Percentiles rank a stretch among this genome's conserved stretches.
Conservation (phyloP, 1,140 invertebrate species). For the Bombus vancouverensis region DNA sequence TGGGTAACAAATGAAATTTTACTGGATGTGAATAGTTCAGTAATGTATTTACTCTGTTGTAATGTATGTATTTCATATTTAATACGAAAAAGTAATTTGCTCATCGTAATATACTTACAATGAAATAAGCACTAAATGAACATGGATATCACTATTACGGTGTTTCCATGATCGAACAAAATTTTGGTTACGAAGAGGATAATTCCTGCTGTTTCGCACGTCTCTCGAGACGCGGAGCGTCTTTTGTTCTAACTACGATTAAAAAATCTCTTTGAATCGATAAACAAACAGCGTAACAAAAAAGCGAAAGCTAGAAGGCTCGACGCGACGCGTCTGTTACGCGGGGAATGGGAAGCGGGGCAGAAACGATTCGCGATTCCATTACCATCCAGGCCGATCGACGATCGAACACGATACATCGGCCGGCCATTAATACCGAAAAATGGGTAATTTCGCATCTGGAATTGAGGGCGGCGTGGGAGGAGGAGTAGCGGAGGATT, state of each 20-base stretch:
- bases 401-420: constrained; percentile 63
- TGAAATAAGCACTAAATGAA: no score
- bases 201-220: background rate
- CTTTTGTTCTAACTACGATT: background rate
- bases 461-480: constrained; percentile 68
- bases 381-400: constrained; percentile 59
- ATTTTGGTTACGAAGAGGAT: no score
- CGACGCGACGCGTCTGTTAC: background rate
- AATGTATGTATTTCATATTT: no score
- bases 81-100: no score
- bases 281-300: background rate
- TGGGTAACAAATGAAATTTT: background rate
- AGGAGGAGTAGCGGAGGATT: constrained; percentile 72
- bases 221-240: background rate
- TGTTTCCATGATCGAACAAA: no score
- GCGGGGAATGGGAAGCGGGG: constrained; percentile 36
- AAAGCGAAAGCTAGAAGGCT: constrained; percentile 32
- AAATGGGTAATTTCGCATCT: constrained; percentile 80
- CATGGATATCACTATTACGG: no score
- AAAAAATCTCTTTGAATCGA: background rate
- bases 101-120: no score
- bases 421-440: constrained; percentile 77
- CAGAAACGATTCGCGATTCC: constrained; percentile 62
- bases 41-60: no score
- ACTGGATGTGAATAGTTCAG: no score